phyloP scores from a whole-genome alignment of 2,113 vertebrate genomes.

The Amblyornis subalaris region DNA sequence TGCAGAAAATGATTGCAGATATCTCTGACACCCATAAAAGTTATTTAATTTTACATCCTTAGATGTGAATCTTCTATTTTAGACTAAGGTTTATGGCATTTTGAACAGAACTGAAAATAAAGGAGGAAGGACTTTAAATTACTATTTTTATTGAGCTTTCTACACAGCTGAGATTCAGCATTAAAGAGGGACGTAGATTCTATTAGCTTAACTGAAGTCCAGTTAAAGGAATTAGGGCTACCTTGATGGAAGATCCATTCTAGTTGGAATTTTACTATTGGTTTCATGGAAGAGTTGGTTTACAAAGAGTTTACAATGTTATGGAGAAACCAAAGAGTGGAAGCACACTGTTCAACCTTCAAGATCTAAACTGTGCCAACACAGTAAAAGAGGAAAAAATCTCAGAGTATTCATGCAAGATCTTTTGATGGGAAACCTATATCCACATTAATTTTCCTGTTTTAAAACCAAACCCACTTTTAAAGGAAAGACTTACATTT shows the following conservation, averaged over 20 bases:
- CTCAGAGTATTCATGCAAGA: neutral
- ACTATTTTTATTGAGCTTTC: neutral
- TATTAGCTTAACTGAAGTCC: neutral
- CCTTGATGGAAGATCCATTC: neutral
- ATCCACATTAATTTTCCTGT: neutral
- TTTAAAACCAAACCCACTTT: constrained; percentile 4
- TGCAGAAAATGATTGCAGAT: neutral
- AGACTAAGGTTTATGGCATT: neutral
- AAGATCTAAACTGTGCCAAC: neutral
- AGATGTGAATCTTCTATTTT: neutral
- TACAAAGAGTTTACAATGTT: neutral
- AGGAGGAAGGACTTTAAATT: neutral
- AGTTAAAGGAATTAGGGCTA: neutral
- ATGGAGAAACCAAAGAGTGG: neutral
- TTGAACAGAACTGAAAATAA: neutral
- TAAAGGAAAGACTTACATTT: constrained; percentile 41
- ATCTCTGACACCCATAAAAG: neutral
- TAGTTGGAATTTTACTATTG: neutral
- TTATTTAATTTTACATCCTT: neutral
- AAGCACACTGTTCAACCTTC: neutral
- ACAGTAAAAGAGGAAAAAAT: neutral
- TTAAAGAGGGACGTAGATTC: neutral
- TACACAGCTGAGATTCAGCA: neutral
- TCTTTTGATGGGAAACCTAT: neutral
- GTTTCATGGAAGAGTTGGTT: neutral